A percentile compares a stretch with the other conserved stretches of the same genome.
Conservation (phyloP, 1,140 invertebrate species). For the Phthorimaea operculella region DNA sequence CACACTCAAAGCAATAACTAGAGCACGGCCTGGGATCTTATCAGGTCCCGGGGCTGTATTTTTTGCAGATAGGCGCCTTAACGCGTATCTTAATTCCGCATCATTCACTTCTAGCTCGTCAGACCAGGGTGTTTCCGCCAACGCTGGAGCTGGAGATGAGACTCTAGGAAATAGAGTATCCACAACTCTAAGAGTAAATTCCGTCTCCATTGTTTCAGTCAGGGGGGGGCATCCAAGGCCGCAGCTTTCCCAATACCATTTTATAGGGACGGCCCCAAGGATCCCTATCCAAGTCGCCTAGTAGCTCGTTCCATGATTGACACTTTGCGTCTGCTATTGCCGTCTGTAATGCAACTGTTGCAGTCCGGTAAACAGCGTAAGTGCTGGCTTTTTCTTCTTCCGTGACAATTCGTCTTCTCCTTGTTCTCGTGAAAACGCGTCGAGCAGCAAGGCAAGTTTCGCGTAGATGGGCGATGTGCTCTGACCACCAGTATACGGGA, state of each 20-base stretch:
- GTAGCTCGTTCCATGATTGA: slow-evolving; percentile 14
- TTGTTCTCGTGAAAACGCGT: slow-evolving; percentile 10
- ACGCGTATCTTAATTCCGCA: slow-evolving; percentile 3
- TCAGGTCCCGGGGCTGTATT: slow-evolving; percentile 14
- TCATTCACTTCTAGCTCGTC: slow-evolving; percentile 6
- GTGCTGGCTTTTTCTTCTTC: slow-evolving; percentile 2
- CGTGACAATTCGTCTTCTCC: slow-evolving; percentile 7
- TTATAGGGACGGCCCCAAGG: slow-evolving; percentile 33
- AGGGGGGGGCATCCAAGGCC: slow-evolving; percentile 16
- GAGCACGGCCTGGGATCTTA: too few relatives aligned
- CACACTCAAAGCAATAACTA: too few relatives aligned
- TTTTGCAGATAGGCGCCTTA: slow-evolving; percentile 1
- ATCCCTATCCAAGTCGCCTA: slow-evolving; percentile 24
- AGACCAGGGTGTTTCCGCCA: not conserved
- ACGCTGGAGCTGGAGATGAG: too few relatives aligned
- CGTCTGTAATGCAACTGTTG: slow-evolving; percentile 10
- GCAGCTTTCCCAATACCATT: slow-evolving; percentile 18
- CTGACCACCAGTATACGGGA: slow-evolving; percentile 35
- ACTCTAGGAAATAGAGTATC: slow-evolving; percentile 18
- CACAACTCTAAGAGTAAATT: slow-evolving; percentile 15
- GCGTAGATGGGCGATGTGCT: slow-evolving; percentile 26
- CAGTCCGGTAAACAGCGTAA: slow-evolving; percentile 10
- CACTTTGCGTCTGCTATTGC: slow-evolving; percentile 18
- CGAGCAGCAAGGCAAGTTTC: slow-evolving; percentile 19
- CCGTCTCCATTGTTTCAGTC: slow-evolving; percentile 14